phyloP scores from a whole-genome alignment of 1,140 invertebrate genomes.

The Cotesia chilonis region DNA sequence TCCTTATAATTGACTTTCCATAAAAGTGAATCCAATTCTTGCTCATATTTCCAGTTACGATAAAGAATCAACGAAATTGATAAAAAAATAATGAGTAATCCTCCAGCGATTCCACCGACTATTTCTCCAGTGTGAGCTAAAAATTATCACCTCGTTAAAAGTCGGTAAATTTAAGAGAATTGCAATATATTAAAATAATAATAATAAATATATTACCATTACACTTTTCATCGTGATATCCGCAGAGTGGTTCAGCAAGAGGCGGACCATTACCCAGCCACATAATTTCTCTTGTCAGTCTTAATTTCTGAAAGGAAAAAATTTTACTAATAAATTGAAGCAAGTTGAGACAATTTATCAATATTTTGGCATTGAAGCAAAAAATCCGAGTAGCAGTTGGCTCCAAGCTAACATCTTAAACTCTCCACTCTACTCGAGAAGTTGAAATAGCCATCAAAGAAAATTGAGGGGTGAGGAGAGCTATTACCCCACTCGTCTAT shows the following conservation, averaged over 20 bases:
- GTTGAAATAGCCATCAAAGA: constrained; percentile 16
- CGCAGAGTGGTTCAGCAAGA: constrained; percentile 91
- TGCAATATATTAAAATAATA: too few species aligned
- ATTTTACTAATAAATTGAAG: constrained; percentile 1
- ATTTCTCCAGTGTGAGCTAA: constrained; percentile 85
- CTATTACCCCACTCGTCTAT: constrained; percentile 10
- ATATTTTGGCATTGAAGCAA: background rate
- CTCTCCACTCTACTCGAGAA: background rate
- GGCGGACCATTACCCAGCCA: constrained; percentile 83
- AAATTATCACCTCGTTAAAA: constrained; percentile 41
- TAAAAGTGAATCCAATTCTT: constrained; percentile 90
- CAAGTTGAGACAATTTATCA: background rate
- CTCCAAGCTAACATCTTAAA: background rate
- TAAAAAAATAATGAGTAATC: constrained; percentile 74
- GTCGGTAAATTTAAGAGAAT: background rate
- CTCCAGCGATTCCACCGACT: constrained; percentile 79
- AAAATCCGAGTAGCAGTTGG: too few species aligned
- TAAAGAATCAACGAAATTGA: constrained; percentile 78
- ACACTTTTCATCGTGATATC: constrained; percentile 91
- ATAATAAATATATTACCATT: constrained; percentile 71
- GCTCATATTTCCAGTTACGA: constrained; percentile 94
- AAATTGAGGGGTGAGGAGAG: background rate
- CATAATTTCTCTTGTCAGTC: constrained; percentile 73
- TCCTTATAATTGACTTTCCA: constrained; percentile 97
- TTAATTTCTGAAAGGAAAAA: constrained; percentile 72